A percentile compares a stretch with the other conserved stretches of the same genome.
Conservation (phyloP, 1,140 invertebrate species). For the Pseudomyrmex concolor region DNA sequence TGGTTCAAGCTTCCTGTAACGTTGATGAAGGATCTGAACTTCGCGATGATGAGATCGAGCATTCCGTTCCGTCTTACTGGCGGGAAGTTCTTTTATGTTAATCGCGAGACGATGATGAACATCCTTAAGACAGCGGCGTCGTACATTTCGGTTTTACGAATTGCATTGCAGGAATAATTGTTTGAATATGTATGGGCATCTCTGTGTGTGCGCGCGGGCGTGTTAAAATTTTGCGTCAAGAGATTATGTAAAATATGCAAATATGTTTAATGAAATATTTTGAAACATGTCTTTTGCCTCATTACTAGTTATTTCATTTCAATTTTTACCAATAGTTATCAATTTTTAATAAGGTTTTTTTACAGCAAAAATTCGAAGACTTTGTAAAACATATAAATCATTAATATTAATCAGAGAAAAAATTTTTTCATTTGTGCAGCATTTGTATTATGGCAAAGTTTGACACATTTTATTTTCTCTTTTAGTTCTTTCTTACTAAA, state of each 20-base stretch:
- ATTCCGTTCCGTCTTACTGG: conserved; percentile 66
- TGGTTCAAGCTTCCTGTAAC: conserved; percentile 70
- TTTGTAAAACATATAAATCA: too few species aligned
- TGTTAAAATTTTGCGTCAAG: conserved; percentile 3
- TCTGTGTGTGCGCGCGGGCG: background rate
- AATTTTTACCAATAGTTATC: too few species aligned
- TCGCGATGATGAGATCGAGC: conserved; percentile 70
- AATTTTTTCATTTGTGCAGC: too few species aligned
- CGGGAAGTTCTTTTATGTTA: conserved; percentile 69
- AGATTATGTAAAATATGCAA: background rate
- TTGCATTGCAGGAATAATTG: conserved; percentile 28
- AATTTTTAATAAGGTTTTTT: too few species aligned
- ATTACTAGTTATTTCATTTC: too few species aligned
- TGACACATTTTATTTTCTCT: too few species aligned
- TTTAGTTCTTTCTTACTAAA: too few species aligned
- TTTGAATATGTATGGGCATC: background rate
- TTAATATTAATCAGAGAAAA: too few species aligned
- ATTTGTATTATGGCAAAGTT: too few species aligned
- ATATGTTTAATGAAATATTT: conserved; percentile 38
- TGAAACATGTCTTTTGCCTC: background rate
- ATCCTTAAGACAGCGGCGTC: conserved; percentile 72
- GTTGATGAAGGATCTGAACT: conserved; percentile 62
- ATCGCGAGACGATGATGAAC: conserved; percentile 72
- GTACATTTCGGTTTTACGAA: conserved; percentile 71
- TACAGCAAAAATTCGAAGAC: too few species aligned